Base-by-base conservation (phyloP, 2,113 vertebrate genomes). In the Prinia subflava region DNA sequence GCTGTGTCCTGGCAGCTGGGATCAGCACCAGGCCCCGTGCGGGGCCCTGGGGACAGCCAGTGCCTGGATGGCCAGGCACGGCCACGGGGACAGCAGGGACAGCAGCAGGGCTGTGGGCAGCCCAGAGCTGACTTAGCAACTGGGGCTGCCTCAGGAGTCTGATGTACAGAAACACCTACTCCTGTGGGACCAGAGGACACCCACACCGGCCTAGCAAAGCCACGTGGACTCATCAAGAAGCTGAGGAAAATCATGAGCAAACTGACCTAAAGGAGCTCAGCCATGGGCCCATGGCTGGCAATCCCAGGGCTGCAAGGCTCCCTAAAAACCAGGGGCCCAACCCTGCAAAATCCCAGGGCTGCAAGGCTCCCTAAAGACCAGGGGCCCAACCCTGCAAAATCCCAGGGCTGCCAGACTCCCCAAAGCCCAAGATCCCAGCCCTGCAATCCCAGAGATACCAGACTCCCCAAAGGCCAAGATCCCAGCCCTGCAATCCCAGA, bases 181-280 rank as follows among this genome's bases (percentile, higher is more conserved):
- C 10, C 64, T 15, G 2, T 1, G 37, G 27, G 13, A 11, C 47
- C 2, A 3, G 13, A 13, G 47, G 13, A 30, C 2, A 33, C 3
- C 13, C 6, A 10, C 2, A 0, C 3, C 10, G 11, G 27, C 20
- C 10, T 21, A 74, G 44, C 11, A 37, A 47, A 46, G 15, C 8
- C 39, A 39, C 6, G 3, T 0, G 1, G 0, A 0, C 15, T 3
- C 3, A 11, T 19, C 13, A 8, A 15, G 33, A 30, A 44, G 17
- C 17, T 3, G 16, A 60, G 28, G 6, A 56, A 39, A 15, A 39
- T 4, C 13, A 33, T 0, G 5, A 71, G 10, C 44, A 68, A 21
- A 31, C 4, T 6, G 31, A 33, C 3, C 3, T 11, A 35, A 42
- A 18, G 7, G 4, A 24, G 25, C 23, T 13, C 16, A 37, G 35